Percentiles rank a stretch among this genome's conserved stretches.
phyloP scores from a whole-genome alignment of 1,140 invertebrate species.

The Danaus melanippus region DNA sequence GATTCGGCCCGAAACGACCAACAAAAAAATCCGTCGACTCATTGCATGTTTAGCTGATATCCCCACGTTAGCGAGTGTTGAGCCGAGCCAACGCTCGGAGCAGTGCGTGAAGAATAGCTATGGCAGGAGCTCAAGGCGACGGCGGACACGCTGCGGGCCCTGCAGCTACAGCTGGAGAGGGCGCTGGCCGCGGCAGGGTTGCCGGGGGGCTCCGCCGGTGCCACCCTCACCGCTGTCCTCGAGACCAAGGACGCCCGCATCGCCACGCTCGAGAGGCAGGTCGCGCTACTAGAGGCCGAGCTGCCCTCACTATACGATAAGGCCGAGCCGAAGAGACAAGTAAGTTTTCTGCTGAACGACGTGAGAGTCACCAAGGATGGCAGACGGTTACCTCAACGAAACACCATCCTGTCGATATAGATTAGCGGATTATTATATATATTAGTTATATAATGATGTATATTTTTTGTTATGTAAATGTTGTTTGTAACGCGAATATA shows the following conservation, averaged over 20 bases:
- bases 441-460: no score
- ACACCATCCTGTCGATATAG: no score
- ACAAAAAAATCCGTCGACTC: conserved; percentile 28
- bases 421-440: no score
- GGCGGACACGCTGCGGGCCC: conserved; percentile 84
- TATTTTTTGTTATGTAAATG: not conserved
- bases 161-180: conserved; percentile 83
- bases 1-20: conserved; percentile 49
- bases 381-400: conserved; percentile 4
- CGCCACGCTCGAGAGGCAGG: conserved; percentile 86
- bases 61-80: conserved; percentile 43
- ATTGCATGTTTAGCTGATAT: conserved; percentile 69
- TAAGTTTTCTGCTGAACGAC: conserved; percentile 86
- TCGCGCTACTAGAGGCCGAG: conserved; percentile 81
- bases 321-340: conserved; percentile 82
- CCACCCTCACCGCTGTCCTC: conserved; percentile 82
- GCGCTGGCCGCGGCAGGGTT: conserved; percentile 77
- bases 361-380: conserved; percentile 81
- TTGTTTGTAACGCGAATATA: conserved; percentile 50
- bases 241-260: conserved; percentile 90
- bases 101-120: conserved; percentile 12
- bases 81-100: conserved; percentile 5
- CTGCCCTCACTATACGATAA: conserved; percentile 77
- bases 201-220: conserved; percentile 77
- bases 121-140: conserved; percentile 85